Percentiles rank a stretch among this genome's conserved stretches.
phyloP scores from a whole-genome alignment of 2,113 vertebrate genomes.

The Leucoraja erinaceus region DNA sequence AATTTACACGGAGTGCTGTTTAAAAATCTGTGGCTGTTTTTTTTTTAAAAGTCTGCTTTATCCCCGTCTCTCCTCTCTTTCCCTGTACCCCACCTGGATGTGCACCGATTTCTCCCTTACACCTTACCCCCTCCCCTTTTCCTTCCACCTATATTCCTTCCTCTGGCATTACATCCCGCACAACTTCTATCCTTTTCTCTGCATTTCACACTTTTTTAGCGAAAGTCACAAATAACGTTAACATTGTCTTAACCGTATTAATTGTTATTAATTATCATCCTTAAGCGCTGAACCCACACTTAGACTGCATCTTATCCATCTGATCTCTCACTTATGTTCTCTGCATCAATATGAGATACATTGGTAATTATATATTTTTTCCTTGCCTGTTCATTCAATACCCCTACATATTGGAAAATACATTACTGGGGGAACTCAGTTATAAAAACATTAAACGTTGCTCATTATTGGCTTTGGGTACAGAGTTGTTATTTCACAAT shows the following conservation, averaged over 20 bases:
- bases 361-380: neutral
- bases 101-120: too few relatives aligned
- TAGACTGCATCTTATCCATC: neutral
- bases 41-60: neutral
- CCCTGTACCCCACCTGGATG: too few relatives aligned
- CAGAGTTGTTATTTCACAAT: neutral
- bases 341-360: neutral
- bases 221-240: neutral
- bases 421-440: constrained; percentile 14
- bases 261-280: neutral
- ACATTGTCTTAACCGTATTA: neutral
- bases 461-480: neutral
- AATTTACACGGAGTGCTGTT: neutral
- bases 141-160: too few relatives aligned
- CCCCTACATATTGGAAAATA: constrained; percentile 12
- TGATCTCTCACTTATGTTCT: neutral
- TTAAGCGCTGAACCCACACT: neutral
- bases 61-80: too few relatives aligned
- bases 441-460: neutral
- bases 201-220: neutral
- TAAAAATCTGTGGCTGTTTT: neutral
- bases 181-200: too few relatives aligned
- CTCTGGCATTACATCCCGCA: too few relatives aligned
- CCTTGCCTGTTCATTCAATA: neutral
- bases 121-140: too few relatives aligned